A percentile compares a stretch with the other conserved stretches of the same genome.
phyloP scores from a whole-genome alignment of 37 sponge, comb jelly and placozoan species.

The Diacarnus erythraeanus region DNA sequence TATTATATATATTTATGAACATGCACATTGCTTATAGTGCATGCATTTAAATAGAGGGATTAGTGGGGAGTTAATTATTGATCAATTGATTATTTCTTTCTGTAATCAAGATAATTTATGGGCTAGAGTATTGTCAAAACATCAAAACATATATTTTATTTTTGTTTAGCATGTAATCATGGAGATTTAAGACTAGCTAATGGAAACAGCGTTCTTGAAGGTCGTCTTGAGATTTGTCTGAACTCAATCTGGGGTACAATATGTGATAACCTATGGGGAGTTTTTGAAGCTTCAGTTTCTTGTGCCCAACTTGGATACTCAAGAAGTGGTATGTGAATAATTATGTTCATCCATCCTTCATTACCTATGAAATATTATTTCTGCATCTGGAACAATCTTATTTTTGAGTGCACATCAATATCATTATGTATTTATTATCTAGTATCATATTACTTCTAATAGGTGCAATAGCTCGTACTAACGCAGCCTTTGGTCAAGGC shows the following conservation, averaged over 20 bases:
- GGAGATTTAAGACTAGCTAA: neutral
- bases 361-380: too few relatives aligned
- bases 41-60: too few relatives aligned
- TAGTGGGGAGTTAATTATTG: too few relatives aligned
- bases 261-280: constrained; percentile 2
- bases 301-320: constrained; percentile 13
- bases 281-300: neutral
- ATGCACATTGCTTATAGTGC: too few relatives aligned
- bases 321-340: neutral
- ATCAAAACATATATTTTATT: neutral
- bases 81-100: too few relatives aligned
- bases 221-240: constrained; percentile 21
- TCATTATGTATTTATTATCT: too few relatives aligned
- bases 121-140: too few relatives aligned
- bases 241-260: constrained; percentile 6
- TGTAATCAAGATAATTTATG: too few relatives aligned
- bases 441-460: neutral
- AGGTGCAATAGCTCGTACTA: neutral
- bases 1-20: neutral
- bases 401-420: too few relatives aligned
- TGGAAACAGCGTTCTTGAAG: neutral
- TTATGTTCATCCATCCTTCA: too few relatives aligned
- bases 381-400: neutral
- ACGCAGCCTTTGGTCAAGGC: neutral
- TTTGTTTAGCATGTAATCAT: neutral